phyloP scores from a whole-genome alignment of 2,888 invertebrate species.

The Carabus problematicus region DNA sequence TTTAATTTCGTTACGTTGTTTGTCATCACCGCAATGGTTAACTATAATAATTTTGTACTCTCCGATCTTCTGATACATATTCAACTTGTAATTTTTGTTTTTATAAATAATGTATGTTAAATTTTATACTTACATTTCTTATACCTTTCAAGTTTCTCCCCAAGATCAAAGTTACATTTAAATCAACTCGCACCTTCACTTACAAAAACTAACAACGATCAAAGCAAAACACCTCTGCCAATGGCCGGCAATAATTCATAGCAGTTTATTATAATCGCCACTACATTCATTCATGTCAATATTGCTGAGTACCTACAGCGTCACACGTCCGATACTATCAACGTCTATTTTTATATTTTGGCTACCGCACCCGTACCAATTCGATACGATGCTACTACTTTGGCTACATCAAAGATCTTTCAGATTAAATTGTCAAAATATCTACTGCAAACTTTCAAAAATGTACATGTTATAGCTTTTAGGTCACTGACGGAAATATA shows the following conservation, averaged over 20 bases:
- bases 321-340: too few relatives aligned
- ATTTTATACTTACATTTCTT: too few relatives aligned
- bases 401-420: slow-evolving; percentile 15
- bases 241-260: not conserved
- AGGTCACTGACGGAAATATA: slow-evolving; percentile 30
- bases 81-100: too few relatives aligned
- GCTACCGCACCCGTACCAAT: not conserved
- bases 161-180: slow-evolving; percentile 24
- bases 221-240: slow-evolving; percentile 17
- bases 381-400: not conserved
- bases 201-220: slow-evolving; percentile 35
- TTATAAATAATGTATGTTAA: too few relatives aligned
- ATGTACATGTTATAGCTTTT: slow-evolving; percentile 12
- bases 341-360: too few relatives aligned
- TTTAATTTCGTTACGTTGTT: slow-evolving; percentile 9
- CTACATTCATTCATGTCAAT: slow-evolving; percentile 14
- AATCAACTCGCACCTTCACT: slow-evolving; percentile 22
- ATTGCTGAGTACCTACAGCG: too few relatives aligned
- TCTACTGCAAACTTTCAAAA: slow-evolving; percentile 21
- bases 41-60: too few relatives aligned
- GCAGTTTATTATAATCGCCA: slow-evolving; percentile 19
- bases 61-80: too few relatives aligned
- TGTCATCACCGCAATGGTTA: not conserved
- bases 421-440: slow-evolving; percentile 42
- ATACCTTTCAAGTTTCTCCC: not conserved